These are phyloP conservation scores for Cavia aperea DNA, from an alignment of 2,113 vertebrate species.

Conservation along the genomic window DNA sequence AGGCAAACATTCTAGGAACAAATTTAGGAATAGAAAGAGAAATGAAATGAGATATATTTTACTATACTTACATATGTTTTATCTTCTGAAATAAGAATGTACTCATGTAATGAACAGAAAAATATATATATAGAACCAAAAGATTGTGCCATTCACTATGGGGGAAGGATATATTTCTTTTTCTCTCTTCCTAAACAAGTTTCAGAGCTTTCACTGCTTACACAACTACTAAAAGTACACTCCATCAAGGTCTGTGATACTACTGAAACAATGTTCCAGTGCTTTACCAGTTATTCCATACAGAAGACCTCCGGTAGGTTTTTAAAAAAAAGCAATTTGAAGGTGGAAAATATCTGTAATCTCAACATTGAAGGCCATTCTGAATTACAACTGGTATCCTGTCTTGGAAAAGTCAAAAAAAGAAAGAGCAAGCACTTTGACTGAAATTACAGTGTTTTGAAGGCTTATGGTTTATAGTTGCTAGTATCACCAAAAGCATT, in stretches of 20 bases:
- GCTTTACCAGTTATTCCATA: background rate
- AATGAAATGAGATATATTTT: slow-evolving; percentile 25
- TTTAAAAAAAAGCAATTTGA: background rate
- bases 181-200: background rate
- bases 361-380: background rate
- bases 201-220: background rate
- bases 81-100: slow-evolving; percentile 20
- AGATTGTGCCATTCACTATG: background rate
- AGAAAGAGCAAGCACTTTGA: background rate
- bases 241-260: slow-evolving; percentile 7
- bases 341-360: background rate
- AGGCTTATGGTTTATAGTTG: background rate
- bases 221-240: background rate
- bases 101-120: background rate
- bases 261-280: background rate
- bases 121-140: slow-evolving; percentile 18
- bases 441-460: background rate
- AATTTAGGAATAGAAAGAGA: background rate
- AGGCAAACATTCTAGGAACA: background rate
- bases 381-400: background rate
- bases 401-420: background rate
- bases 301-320: background rate
- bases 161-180: background rate
- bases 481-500: background rate
- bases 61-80: background rate